Evolutionary conservation across 2,113 vertebrate genomes (phyloP).

Genomic region (Oreamnos americanus): DNA sequence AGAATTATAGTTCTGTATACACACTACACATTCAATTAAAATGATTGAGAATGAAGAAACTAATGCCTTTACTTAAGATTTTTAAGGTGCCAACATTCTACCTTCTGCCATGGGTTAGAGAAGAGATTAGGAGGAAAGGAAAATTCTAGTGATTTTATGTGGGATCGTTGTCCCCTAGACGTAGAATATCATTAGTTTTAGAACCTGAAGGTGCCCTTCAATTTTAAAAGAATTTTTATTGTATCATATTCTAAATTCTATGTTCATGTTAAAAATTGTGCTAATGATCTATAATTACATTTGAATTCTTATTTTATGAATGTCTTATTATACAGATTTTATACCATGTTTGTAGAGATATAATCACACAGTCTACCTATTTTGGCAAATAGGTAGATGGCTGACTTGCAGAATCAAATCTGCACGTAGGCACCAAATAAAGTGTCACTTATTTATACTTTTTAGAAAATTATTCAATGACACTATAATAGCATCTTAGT

Average conservation of each 20-base stretch:
- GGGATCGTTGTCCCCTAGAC: not conserved
- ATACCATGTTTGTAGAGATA: not conserved
- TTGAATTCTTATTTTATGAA: not conserved
- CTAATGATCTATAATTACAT: not conserved
- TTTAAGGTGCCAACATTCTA: constrained; percentile 37
- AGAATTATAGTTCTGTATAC: constrained; percentile 80
- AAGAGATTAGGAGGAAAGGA: not conserved
- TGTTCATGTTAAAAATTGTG: not conserved
- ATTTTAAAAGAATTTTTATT: not conserved
- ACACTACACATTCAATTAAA: constrained; percentile 79
- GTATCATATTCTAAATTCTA: not conserved
- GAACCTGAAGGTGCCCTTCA: not conserved
- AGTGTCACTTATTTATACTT: not conserved
- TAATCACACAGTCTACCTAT: not conserved
- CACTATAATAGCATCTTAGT: not conserved
- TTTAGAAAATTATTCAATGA: not conserved
- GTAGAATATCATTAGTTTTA: not conserved
- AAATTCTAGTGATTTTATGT: not conserved
- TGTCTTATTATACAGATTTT: not conserved
- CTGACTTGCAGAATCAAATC: not conserved
- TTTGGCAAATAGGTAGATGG: not conserved
- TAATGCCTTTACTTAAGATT: constrained; percentile 68
- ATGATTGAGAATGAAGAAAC: constrained; percentile 66
- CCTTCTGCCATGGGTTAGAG: not conserved
- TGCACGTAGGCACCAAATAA: not conserved